Conservation (phyloP, 2,888 invertebrate species). For the Watsonalla binaria region DNA sequence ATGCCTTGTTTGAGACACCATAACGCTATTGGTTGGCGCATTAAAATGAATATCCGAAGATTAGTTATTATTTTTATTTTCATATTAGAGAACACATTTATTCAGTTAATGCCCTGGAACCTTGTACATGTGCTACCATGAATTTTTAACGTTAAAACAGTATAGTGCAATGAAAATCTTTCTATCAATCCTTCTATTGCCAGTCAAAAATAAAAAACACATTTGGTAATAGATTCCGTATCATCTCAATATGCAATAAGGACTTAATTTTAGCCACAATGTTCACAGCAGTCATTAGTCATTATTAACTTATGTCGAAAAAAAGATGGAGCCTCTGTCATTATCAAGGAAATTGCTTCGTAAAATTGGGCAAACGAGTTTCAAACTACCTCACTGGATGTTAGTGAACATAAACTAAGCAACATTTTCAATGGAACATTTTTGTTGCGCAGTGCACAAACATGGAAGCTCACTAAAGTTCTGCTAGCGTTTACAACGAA, state of each 20-base stretch:
- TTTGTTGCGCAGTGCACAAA: constrained; percentile 34
- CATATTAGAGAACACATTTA: no score
- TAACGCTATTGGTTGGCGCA: no score
- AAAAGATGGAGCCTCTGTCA: constrained; percentile 14
- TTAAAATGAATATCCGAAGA: no score
- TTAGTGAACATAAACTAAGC: constrained; percentile 36
- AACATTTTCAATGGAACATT: constrained; percentile 37
- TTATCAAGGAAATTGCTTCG: constrained; percentile 7
- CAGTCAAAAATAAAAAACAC: no score
- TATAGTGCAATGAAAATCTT: no score
- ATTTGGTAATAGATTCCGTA: no score
- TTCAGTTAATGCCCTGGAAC: no score
- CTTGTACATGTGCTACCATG: no score
- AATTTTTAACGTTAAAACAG: no score
- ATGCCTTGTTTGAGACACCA: no score
- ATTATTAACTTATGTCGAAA: background rate
- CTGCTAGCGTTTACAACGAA: constrained; percentile 15
- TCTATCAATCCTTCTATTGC: no score
- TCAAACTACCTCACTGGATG: constrained; percentile 23
- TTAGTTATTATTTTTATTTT: no score
- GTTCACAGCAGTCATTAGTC: background rate
- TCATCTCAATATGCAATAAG: background rate
- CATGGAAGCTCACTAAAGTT: constrained; percentile 27
- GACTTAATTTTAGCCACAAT: background rate
- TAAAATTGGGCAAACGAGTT: constrained; percentile 31